Percentiles rank a stretch among this genome's conserved stretches.
Evolutionary conservation across 2,113 vertebrate species (phyloP).

Genomic region (Gymnocephalus cernua): DNA sequence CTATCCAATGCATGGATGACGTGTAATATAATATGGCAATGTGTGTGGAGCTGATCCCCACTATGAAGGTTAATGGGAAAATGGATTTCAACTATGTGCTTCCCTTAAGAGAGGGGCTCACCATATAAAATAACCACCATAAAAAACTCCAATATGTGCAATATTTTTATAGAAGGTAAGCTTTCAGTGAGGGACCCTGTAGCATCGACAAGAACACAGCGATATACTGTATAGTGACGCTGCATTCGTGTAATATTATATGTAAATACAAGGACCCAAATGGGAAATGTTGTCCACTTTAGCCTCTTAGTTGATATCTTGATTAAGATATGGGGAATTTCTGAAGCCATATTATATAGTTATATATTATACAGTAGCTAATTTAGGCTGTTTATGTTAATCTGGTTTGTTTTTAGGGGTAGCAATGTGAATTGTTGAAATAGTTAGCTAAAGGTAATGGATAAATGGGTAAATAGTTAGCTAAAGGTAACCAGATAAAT

Average conservation of each 20-base stretch:
- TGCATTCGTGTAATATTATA: not conserved
- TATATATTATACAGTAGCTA: not conserved
- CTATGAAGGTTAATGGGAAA: slow-evolving; percentile 56
- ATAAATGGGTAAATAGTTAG: too few species aligned
- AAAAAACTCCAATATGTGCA: slow-evolving; percentile 7
- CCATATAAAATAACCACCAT: too few species aligned
- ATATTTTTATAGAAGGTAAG: not conserved
- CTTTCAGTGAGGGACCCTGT: slow-evolving; percentile 3
- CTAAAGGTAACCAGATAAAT: too few species aligned
- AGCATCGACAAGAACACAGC: slow-evolving; percentile 8
- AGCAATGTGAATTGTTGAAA: not conserved
- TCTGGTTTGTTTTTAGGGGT: too few species aligned
- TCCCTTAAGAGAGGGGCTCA: slow-evolving; percentile 7
- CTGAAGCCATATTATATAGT: too few species aligned
- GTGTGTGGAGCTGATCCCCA: slow-evolving; percentile 14
- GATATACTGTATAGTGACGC: not conserved
- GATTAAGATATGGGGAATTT: slow-evolving; percentile 7
- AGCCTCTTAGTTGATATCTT: not conserved
- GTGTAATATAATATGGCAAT: slow-evolving; percentile 2
- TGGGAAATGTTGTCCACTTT: not conserved
- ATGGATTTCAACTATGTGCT: slow-evolving; percentile 42
- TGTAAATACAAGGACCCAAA: not conserved
- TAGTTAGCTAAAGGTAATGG: too few species aligned
- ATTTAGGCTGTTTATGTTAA: not conserved
- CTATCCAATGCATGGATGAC: slow-evolving; percentile 5